phyloP scores from a whole-genome alignment of 2,113 vertebrate genomes.

The Chaenocephalus aceratus region DNA sequence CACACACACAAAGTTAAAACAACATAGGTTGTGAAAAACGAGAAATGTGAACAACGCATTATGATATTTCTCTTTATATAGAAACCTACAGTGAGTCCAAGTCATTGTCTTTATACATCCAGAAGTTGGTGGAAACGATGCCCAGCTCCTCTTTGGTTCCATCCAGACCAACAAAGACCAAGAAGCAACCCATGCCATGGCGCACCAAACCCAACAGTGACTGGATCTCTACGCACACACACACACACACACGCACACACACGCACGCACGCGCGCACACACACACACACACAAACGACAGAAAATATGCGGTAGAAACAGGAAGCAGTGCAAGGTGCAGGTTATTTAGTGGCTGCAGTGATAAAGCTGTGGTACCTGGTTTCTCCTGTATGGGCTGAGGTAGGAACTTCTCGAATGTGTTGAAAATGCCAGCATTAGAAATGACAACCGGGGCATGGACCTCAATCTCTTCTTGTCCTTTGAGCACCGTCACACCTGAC shows the following conservation, averaged over 20 bases:
- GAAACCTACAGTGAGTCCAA: slow-evolving; percentile 82
- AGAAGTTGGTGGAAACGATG: slow-evolving; percentile 86
- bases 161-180: slow-evolving; percentile 87
- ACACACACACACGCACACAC: not conserved
- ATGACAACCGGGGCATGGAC: slow-evolving; percentile 83
- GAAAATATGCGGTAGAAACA: not conserved
- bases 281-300: not conserved
- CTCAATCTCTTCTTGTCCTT: slow-evolving; percentile 76
- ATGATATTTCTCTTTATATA: not conserved
- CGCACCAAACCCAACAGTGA: slow-evolving; percentile 78
- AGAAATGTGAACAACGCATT: too few species aligned
- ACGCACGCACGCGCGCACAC: not conserved
- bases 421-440: slow-evolving; percentile 87
- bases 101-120: slow-evolving; percentile 87
- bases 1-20: not conserved
- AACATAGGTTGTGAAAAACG: not conserved
- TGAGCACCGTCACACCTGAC: slow-evolving; percentile 83
- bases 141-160: slow-evolving; percentile 84
- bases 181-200: slow-evolving; percentile 87
- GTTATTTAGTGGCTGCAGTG: not conserved
- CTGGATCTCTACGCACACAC: slow-evolving; percentile 71
- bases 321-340: not conserved
- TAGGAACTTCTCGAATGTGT: slow-evolving; percentile 87
- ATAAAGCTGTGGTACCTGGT: slow-evolving; percentile 66
- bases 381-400: slow-evolving; percentile 72